Evolutionary conservation across 2,113 vertebrate species (phyloP), one percentile per base, ranked within the genome.

Genomic region (Physeter macrocephalus): DNA sequence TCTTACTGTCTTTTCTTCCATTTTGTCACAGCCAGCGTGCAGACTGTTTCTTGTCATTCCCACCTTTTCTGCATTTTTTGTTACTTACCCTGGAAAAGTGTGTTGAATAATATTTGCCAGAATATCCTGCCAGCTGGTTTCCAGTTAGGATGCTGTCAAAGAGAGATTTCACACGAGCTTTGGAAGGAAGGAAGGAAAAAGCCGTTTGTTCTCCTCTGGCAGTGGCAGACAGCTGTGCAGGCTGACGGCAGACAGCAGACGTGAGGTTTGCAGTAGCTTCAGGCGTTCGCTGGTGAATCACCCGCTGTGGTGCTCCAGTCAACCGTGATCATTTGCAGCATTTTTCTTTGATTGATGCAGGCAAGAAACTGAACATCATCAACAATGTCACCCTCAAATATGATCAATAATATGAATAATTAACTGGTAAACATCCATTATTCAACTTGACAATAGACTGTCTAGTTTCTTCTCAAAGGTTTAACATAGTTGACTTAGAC

Each of bases 251-350:
- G 75, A 57, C 10, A 20, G 12, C 41, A 52, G 21, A 67, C 0
- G 1, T 4, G 21, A 49, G 29, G 18, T 23, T 12, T 12, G 0
- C 20, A 6, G 59, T 49, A 25, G 62, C 12, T 64, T 64, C 21
- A 1, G 39, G 31, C 4, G 7, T 36, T 78, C 7, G 0, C 83
- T 94, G 43, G 29, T 31, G 59, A 75, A 34, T 46, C 71, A 39
- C 39, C 8, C 0, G 0, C 39, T 43, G 4, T 4, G 31, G 21
- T 11, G 41, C 43, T 77, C 15, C 9, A 39, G 43, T 66, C 8
- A 81, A 41, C 6, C 0, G 5, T 23, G n/a, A 34, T 27, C 21
- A 20, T 36, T 49, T 54, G 54, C 34, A 41, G 29, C 39, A 14
- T 41, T 72, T 96, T 84, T 72, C 87, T 34, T 5, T 52, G 54